These are phyloP conservation scores for Myoxocephalus aenaeus DNA, from an alignment of 2,797 vertebrate genomes.

Conservation along the genomic window DNA sequence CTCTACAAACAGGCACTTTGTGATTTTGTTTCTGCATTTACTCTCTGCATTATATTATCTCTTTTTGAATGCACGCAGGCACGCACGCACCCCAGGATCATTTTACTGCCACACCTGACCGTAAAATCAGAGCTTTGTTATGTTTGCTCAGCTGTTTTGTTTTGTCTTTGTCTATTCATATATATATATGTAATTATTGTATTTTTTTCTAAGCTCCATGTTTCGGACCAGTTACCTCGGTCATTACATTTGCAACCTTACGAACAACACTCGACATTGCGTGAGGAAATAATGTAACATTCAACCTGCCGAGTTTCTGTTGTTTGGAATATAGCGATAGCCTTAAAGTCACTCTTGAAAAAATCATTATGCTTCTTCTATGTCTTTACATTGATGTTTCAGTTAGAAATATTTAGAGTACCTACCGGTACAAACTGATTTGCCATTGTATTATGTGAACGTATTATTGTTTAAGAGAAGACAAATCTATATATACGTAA, in stretches of 20 bases:
- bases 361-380: constrained; percentile 62
- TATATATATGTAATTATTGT: constrained; percentile 56
- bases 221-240: constrained; percentile 20
- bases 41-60: constrained; percentile 16
- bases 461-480: constrained; percentile 74
- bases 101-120: constrained; percentile 40
- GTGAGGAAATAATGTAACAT: constrained; percentile 36
- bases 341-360: constrained; percentile 60
- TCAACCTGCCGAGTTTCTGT: constrained; percentile 39
- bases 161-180: constrained; percentile 43
- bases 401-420: constrained; percentile 60
- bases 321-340: constrained; percentile 48
- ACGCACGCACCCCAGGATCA: constrained; percentile 12
- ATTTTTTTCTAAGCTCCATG: constrained; percentile 46
- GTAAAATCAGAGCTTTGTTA: constrained; percentile 35
- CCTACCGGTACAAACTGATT: constrained; percentile 52
- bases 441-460: constrained; percentile 75
- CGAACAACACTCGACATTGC: constrained; percentile 17
- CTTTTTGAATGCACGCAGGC: constrained; percentile 20
- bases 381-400: constrained; percentile 62
- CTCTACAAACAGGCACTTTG: neutral
- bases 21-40: constrained; percentile 29
- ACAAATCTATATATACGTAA: constrained; percentile 73
- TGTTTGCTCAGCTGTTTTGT: constrained; percentile 39
- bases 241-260: constrained; percentile 38